Conservation (phyloP, 2,888 invertebrate genomes). For the Aspidiotus rigidus region DNA sequence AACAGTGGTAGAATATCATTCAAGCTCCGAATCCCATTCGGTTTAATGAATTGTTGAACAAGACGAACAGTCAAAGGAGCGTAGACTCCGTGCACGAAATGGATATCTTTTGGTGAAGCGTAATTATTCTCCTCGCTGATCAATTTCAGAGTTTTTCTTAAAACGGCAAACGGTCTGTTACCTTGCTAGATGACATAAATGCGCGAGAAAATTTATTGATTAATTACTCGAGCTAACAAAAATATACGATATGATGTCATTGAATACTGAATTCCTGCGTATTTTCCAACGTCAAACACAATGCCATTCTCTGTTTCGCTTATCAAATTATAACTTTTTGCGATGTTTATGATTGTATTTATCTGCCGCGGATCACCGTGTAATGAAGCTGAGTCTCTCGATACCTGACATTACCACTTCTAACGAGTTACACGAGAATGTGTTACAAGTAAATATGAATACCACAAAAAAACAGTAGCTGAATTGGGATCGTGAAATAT, state of each 20-base stretch:
- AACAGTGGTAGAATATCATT: conserved; percentile 73
- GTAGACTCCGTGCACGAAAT: conserved; percentile 86
- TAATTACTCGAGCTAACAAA: not conserved
- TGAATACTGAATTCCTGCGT: too few relatives aligned
- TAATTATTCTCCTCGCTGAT: conserved; percentile 84
- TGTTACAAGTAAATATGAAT: not conserved
- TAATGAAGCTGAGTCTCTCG: too few relatives aligned
- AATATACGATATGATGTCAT: not conserved
- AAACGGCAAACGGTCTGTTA: conserved; percentile 43
- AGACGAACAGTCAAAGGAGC: conserved; percentile 85
- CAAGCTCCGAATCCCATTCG: conserved; percentile 67
- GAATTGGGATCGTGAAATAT: not conserved
- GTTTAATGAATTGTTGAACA: conserved; percentile 67
- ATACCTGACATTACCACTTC: too few relatives aligned
- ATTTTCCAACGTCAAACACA: too few relatives aligned
- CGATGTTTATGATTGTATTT: too few relatives aligned
- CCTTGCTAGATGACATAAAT: conserved; percentile 24
- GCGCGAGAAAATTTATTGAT: conserved; percentile 7
- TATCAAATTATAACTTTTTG: too few relatives aligned
- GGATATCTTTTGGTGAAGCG: conserved; percentile 68
- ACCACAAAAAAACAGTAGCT: too few relatives aligned
- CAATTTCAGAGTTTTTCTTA: conserved; percentile 68
- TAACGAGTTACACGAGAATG: not conserved
- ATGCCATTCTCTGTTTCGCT: too few relatives aligned
- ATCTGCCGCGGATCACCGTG: too few relatives aligned